Percentiles rank a stretch among this genome's conserved stretches.
Conservation (phyloP, 2,797 vertebrate species). For the Rhincodon typus region DNA sequence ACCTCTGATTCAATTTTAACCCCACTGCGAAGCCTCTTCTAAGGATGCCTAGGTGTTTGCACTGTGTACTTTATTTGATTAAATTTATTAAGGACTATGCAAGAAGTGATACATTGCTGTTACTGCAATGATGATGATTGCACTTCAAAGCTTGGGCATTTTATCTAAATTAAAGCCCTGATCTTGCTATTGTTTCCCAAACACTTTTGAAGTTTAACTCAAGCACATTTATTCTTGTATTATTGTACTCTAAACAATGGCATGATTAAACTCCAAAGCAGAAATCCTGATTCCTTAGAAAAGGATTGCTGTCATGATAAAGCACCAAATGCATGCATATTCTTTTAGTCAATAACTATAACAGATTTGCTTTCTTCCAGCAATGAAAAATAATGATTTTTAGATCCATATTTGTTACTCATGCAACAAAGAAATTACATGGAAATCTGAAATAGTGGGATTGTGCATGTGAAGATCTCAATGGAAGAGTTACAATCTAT, state of each 20-base stretch:
- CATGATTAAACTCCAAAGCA: background rate
- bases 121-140: background rate
- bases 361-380: background rate
- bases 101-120: background rate
- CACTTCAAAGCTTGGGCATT: background rate
- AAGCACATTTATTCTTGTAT: background rate
- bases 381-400: background rate
- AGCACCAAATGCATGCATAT: background rate
- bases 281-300: background rate
- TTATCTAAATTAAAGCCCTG: background rate
- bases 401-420: background rate
- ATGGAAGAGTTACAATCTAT: background rate
- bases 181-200: background rate
- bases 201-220: background rate
- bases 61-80: background rate
- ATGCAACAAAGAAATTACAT: background rate
- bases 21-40: no score
- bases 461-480: no score
- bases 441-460: no score
- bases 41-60: no score
- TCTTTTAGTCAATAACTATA: background rate
- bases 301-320: background rate
- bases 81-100: background rate
- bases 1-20: no score
- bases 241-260: background rate